A percentile compares a stretch with the other conserved stretches of the same genome.
phyloP scores from a whole-genome alignment of 2,113 vertebrate genomes.

The Lycaon pictus region DNA sequence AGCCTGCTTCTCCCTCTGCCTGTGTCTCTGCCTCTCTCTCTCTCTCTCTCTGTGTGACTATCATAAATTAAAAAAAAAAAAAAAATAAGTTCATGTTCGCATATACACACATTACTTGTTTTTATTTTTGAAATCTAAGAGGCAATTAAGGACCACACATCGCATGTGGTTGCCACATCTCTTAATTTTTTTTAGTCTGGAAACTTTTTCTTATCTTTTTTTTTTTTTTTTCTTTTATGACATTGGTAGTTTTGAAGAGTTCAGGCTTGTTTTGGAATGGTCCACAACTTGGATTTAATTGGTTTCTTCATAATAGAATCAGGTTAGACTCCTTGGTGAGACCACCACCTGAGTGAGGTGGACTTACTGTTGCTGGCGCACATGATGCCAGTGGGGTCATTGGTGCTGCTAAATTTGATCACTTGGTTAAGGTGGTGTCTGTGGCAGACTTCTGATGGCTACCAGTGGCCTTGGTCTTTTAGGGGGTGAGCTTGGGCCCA shows the following conservation, averaged over 20 bases:
- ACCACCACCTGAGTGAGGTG: neutral
- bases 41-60: too few relatives aligned
- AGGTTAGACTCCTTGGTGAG: neutral
- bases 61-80: too few relatives aligned
- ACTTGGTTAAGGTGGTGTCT: neutral
- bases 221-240: neutral
- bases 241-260: neutral
- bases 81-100: neutral
- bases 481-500: neutral
- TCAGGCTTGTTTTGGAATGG: neutral
- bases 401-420: neutral
- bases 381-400: neutral
- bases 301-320: neutral
- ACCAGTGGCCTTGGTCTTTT: neutral
- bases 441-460: neutral
- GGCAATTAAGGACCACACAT: neutral
- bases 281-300: neutral
- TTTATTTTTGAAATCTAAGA: conserved; percentile 3
- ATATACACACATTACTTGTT: neutral
- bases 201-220: neutral
- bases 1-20: too few relatives aligned
- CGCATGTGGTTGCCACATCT: neutral
- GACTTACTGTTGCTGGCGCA: neutral
- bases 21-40: too few relatives aligned
- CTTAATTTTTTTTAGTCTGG: neutral